These are phyloP conservation scores for Lasiommata megera DNA, from an alignment of 2,888 invertebrate species.

Conservation along the genomic window DNA sequence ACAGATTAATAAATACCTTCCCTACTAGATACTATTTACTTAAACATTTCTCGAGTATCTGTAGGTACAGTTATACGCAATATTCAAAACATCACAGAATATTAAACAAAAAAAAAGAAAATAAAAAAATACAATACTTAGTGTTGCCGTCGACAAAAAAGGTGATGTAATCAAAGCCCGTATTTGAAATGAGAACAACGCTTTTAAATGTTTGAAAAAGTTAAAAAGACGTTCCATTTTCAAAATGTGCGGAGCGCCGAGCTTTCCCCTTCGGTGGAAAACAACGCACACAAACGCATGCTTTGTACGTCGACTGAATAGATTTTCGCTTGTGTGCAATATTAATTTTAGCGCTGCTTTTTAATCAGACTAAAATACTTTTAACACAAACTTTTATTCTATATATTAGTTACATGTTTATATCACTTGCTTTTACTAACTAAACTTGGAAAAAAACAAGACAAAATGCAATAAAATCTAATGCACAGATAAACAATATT, in stretches of 20 bases:
- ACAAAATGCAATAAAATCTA: slow-evolving; percentile 18
- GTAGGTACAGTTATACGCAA: not conserved
- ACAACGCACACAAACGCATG: slow-evolving; percentile 49
- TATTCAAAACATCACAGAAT: slow-evolving; percentile 3
- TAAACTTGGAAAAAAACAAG: not conserved
- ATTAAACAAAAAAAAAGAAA: not conserved
- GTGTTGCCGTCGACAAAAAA: slow-evolving; percentile 24
- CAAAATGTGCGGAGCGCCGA: slow-evolving; percentile 54
- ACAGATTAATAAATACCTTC: no score
- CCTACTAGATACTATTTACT: no score
- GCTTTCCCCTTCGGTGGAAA: slow-evolving; percentile 64
- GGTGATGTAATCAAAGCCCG: slow-evolving; percentile 25
- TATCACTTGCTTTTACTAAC: slow-evolving; percentile 6
- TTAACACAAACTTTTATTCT: not conserved
- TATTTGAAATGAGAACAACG: slow-evolving; percentile 37
- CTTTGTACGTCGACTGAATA: slow-evolving; percentile 10
- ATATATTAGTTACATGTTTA: not conserved
- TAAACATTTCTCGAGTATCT: no score
- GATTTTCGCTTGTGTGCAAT: slow-evolving; percentile 6
- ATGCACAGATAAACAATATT: slow-evolving; percentile 22
- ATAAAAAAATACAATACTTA: slow-evolving; percentile 18
- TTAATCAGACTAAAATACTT: slow-evolving; percentile 1
- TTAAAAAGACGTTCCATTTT: slow-evolving; percentile 68
- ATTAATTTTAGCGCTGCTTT: slow-evolving; percentile 19
- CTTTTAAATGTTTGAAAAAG: slow-evolving; percentile 58